Conservation (phyloP, 2,797 vertebrate genomes). For the Streptopelia turtur region DNA sequence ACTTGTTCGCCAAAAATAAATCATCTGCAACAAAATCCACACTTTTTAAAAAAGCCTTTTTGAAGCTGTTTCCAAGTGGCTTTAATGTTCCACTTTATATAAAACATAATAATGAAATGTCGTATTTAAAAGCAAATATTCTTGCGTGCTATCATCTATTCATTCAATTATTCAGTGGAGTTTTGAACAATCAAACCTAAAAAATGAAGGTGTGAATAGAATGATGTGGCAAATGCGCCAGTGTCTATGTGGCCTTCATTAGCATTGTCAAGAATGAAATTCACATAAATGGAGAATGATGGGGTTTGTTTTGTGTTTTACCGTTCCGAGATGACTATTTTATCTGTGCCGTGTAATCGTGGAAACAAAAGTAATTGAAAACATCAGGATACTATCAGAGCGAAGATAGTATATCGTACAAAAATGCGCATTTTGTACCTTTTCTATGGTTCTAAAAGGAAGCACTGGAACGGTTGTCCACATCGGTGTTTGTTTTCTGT, state of each 20-base stretch:
- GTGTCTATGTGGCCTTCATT: background rate
- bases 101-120: background rate
- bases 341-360: background rate
- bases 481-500: background rate
- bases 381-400: background rate
- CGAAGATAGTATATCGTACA: background rate
- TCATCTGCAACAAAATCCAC: background rate
- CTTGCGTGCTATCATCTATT: background rate
- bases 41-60: background rate
- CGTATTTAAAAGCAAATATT: background rate
- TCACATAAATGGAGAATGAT: background rate
- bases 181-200: background rate
- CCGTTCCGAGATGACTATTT: background rate
- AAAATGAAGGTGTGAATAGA: conserved; percentile 1
- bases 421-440: background rate
- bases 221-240: background rate
- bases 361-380: background rate
- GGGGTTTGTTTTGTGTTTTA: background rate
- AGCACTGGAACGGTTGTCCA: background rate
- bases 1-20: background rate
- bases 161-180: background rate
- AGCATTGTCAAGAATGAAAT: background rate
- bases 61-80: background rate
- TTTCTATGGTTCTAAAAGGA: background rate
- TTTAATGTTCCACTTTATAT: background rate